Percentiles rank a stretch among this genome's conserved stretches.
Conservation (phyloP, 2,797 vertebrate species). For the Leucoraja ocellata region DNA sequence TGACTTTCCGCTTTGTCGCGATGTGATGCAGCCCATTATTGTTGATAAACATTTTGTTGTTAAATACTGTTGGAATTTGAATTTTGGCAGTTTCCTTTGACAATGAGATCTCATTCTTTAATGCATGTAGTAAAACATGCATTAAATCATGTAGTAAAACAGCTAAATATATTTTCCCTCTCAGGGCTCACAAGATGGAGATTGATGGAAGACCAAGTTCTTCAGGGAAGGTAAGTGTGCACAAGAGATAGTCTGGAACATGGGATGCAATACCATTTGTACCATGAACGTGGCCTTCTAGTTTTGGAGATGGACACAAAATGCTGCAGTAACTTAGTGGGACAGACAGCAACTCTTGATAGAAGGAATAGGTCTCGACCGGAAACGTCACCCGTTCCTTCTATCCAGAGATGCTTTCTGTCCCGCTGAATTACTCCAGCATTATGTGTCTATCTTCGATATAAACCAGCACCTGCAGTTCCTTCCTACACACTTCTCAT, state of each 20-base stretch:
- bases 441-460: too few species aligned
- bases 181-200: conserved; percentile 28
- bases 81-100: background rate
- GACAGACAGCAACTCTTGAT: too few species aligned
- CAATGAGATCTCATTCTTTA: background rate
- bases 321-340: too few species aligned
- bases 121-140: background rate
- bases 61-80: background rate
- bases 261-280: background rate
- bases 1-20: too few species aligned
- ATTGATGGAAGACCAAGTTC: conserved; percentile 7
- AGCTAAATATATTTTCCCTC: background rate
- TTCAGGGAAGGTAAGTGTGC: background rate
- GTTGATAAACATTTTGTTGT: background rate
- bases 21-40: too few species aligned
- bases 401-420: too few species aligned
- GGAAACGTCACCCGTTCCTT: too few species aligned
- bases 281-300: background rate
- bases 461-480: too few species aligned
- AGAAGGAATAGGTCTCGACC: too few species aligned
- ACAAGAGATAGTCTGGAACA: background rate
- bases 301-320: too few species aligned
- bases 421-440: too few species aligned
- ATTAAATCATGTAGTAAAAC: background rate
- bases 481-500: background rate